Percentiles rank a stretch among this genome's conserved stretches.
Evolutionary conservation across 2,113 vertebrate species (phyloP).

Genomic region (Hassar affinis): DNA sequence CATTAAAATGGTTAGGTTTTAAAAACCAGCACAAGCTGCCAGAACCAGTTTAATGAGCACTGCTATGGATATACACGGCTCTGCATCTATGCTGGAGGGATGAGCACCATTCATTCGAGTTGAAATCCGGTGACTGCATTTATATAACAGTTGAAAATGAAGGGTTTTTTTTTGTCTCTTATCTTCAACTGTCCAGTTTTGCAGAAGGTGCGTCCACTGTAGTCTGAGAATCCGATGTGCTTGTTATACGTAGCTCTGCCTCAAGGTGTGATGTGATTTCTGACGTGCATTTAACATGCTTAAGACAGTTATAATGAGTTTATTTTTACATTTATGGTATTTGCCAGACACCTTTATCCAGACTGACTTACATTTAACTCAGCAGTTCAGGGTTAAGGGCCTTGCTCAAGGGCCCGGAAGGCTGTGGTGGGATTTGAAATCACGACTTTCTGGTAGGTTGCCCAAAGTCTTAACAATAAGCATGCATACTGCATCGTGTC

Average conservation of each 20-base stretch:
- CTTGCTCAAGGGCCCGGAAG: no score
- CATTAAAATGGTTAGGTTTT: background rate
- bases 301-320: background rate
- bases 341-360: no score
- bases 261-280: background rate
- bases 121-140: background rate
- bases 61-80: background rate
- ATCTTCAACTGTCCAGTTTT: background rate
- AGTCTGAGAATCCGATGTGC: background rate
- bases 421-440: no score
- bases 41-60: background rate
- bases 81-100: background rate
- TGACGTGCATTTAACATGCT: background rate
- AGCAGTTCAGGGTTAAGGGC: no score
- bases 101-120: background rate
- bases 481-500: background rate
- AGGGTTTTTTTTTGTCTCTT: no score
- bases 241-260: background rate
- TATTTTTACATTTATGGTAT: no score
- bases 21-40: background rate
- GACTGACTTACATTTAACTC: no score
- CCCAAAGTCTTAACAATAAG: background rate
- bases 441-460: no score
- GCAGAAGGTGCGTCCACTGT: background rate
- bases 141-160: background rate